Conservation (phyloP, 2,797 vertebrate species). For the Sylvia borin region DNA sequence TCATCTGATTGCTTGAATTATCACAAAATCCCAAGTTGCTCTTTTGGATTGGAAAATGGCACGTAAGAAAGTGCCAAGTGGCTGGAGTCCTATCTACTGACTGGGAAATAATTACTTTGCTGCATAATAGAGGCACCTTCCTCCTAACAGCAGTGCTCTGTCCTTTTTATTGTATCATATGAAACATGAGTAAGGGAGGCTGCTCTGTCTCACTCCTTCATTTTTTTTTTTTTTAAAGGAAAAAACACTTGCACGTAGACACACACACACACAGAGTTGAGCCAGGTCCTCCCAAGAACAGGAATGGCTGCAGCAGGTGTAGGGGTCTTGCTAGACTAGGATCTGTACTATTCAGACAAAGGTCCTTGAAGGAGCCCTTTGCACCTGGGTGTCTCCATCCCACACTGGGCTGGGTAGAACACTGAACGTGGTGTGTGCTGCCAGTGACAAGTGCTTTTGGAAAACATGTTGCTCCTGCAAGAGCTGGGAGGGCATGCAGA, state of each 20-base stretch:
- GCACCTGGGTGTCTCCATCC: not conserved
- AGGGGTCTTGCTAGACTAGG: not conserved
- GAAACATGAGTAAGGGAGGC: not conserved
- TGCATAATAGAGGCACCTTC: slow-evolving; percentile 28
- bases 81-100: slow-evolving; percentile 52
- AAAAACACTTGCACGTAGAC: fast-evolving
- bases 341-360: not conserved
- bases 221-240: not conserved
- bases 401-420: not conserved
- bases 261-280: not conserved
- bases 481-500: not conserved
- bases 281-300: not conserved
- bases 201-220: not conserved
- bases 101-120: slow-evolving; percentile 53
- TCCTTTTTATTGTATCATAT: not conserved
- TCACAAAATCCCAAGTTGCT: slow-evolving; percentile 59
- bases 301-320: not conserved
- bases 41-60: slow-evolving; percentile 53
- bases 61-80: slow-evolving; percentile 41
- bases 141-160: not conserved
- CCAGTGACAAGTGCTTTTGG: not conserved
- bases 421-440: fast-evolving
- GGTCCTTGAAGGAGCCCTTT: not conserved
- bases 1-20: slow-evolving; percentile 64
- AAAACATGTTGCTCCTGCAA: not conserved